These are phyloP conservation scores for Rhyacophila evoluta DNA, from an alignment of 2,888 invertebrate species.

Conservation along the genomic window DNA sequence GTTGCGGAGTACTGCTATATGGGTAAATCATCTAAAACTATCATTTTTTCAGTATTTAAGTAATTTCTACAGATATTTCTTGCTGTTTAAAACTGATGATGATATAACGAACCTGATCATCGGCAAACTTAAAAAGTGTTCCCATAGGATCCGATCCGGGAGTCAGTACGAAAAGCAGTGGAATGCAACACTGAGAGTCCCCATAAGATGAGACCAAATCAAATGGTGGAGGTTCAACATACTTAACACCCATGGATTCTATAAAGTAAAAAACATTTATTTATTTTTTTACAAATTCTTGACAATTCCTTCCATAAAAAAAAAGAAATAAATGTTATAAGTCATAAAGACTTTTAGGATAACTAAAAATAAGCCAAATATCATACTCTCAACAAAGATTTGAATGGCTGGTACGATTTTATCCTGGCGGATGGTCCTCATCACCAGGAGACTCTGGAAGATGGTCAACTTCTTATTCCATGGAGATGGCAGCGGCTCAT, in stretches of 20 bases:
- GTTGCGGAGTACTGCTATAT: too few relatives aligned
- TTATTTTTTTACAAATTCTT: too few relatives aligned
- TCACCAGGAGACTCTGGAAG: slow-evolving; percentile 82
- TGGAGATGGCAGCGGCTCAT: slow-evolving; percentile 75
- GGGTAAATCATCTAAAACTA: too few relatives aligned
- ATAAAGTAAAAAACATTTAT: too few relatives aligned
- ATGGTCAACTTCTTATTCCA: slow-evolving; percentile 74
- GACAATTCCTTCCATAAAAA: too few relatives aligned
- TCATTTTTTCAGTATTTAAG: too few relatives aligned
- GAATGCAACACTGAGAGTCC: slow-evolving; percentile 90
- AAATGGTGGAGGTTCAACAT: slow-evolving; percentile 91
- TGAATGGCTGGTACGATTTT: slow-evolving; percentile 87
- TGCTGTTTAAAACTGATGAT: too few relatives aligned
- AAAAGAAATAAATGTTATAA: too few relatives aligned
- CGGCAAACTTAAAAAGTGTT: slow-evolving; percentile 89
- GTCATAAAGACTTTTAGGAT: too few relatives aligned
- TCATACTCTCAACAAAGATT: slow-evolving; percentile 74
- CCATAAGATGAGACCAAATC: slow-evolving; percentile 85
- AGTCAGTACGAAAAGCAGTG: slow-evolving; percentile 90
- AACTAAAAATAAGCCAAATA: too few relatives aligned
- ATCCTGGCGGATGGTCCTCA: slow-evolving; percentile 88
- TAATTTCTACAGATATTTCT: too few relatives aligned
- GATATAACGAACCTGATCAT: slow-evolving; percentile 78
- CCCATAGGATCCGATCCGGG: slow-evolving; percentile 96
- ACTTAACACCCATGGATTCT: slow-evolving; percentile 81